Evolutionary conservation across 2,797 vertebrate genomes (phyloP).

Genomic region (Crocidura indochinensis): DNA sequence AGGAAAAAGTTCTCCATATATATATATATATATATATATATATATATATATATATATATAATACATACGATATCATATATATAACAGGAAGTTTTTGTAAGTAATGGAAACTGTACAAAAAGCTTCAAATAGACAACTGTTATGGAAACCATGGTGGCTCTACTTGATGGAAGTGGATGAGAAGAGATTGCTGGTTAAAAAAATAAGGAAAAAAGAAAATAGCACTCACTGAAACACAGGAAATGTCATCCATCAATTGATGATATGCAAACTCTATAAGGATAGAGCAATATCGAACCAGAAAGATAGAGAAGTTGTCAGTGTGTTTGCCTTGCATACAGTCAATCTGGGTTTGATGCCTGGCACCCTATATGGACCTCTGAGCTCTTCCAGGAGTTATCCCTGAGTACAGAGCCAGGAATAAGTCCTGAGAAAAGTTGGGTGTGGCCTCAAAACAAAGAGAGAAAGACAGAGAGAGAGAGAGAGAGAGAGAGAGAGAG

Average conservation of each 20-base stretch:
- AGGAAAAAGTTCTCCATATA: background rate
- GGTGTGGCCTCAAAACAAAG: too few relatives aligned
- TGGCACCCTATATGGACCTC: too few relatives aligned
- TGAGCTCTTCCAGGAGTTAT: too few relatives aligned
- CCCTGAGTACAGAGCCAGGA: too few relatives aligned
- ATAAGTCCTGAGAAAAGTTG: too few relatives aligned
- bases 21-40: too few relatives aligned
- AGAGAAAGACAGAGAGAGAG: too few relatives aligned
- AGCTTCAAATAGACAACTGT: background rate
- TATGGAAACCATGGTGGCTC: slow-evolving; percentile 44
- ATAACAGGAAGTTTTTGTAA: slow-evolving; percentile 38
- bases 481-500: slow-evolving; percentile 8
- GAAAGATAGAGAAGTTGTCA: too few relatives aligned
- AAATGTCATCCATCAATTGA: background rate
- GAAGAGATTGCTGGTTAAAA: background rate
- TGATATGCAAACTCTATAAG: background rate
- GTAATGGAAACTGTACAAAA: slow-evolving; percentile 41
- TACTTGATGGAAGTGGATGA: background rate
- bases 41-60: too few relatives aligned
- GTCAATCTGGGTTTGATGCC: too few relatives aligned
- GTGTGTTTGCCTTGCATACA: too few relatives aligned
- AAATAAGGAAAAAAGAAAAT: background rate
- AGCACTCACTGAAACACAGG: slow-evolving; percentile 28
- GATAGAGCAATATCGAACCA: too few relatives aligned
- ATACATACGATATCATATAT: background rate